Conservation (phyloP, 2,113 vertebrate species). For the Gnathonemus echidnorhynchus region DNA sequence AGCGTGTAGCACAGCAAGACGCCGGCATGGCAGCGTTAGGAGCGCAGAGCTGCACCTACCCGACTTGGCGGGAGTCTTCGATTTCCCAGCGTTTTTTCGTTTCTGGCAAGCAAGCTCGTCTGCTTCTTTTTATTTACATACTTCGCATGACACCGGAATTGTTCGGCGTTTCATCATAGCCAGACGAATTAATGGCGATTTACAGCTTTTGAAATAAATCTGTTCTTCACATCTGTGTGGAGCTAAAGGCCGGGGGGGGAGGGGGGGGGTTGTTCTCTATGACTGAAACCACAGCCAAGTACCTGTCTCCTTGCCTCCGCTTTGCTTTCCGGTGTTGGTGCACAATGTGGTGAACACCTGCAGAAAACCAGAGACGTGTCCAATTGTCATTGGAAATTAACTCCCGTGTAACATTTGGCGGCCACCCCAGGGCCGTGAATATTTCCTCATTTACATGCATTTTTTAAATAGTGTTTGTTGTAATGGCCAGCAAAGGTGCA, state of each 20-base stretch:
- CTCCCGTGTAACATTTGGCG: slow-evolving; percentile 40
- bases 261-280: slow-evolving; percentile 32
- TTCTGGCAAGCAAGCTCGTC: slow-evolving; percentile 44
- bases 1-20: not conserved
- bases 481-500: slow-evolving; percentile 29
- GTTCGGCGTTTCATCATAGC: slow-evolving; percentile 25
- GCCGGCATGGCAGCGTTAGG: not conserved
- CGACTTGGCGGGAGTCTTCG: slow-evolving; percentile 36
- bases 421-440: slow-evolving; percentile 49
- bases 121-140: slow-evolving; percentile 53
- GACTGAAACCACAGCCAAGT: slow-evolving; percentile 47
- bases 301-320: slow-evolving; percentile 43
- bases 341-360: slow-evolving; percentile 54
- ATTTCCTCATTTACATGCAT: slow-evolving; percentile 38
- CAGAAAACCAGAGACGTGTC: slow-evolving; percentile 34
- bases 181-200: slow-evolving; percentile 40
- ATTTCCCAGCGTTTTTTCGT: slow-evolving; percentile 47
- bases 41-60: slow-evolving; percentile 24
- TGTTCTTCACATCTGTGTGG: slow-evolving; percentile 38
- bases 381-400: slow-evolving; percentile 34
- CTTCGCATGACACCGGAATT: slow-evolving; percentile 26
- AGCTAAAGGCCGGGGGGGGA: not conserved
- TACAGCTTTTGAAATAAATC: slow-evolving; percentile 40
- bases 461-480: slow-evolving; percentile 32
- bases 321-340: slow-evolving; percentile 36